Evolutionary conservation across 2,113 vertebrate genomes (phyloP).

Genomic region (Gymnorhina tibicen): DNA sequence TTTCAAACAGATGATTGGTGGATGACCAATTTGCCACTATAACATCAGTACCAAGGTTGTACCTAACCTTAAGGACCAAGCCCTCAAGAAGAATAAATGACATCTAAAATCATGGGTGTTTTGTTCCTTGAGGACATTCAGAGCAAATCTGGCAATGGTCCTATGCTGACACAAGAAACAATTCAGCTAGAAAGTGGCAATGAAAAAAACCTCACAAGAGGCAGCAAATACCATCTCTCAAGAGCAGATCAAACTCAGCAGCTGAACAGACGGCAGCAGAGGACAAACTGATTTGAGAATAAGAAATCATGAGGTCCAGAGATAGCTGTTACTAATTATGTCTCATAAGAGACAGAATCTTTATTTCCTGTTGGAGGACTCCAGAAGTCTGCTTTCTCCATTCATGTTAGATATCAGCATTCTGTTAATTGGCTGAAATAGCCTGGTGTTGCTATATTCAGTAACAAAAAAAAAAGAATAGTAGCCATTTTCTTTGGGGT

Average conservation of each 20-base stretch:
- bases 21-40: background rate
- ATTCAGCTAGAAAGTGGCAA: background rate
- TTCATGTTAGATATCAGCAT: background rate
- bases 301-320: background rate
- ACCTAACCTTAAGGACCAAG: background rate
- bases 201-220: background rate
- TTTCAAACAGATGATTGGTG: background rate
- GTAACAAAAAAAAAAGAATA: background rate
- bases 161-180: background rate
- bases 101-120: background rate
- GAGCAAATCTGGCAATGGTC: background rate
- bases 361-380: background rate
- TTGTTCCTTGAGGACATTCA: background rate
- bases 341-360: background rate
- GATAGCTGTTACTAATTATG: background rate
- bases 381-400: background rate
- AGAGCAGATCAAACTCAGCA: background rate
- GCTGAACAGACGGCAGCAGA: conserved; percentile 2
- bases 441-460: background rate
- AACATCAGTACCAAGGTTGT: background rate
- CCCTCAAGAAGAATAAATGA: background rate
- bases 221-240: background rate
- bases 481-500: background rate
- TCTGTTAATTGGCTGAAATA: background rate
- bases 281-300: background rate